phyloP scores from a whole-genome alignment of 2,888 invertebrate species.

The Mythimna albipuncta region DNA sequence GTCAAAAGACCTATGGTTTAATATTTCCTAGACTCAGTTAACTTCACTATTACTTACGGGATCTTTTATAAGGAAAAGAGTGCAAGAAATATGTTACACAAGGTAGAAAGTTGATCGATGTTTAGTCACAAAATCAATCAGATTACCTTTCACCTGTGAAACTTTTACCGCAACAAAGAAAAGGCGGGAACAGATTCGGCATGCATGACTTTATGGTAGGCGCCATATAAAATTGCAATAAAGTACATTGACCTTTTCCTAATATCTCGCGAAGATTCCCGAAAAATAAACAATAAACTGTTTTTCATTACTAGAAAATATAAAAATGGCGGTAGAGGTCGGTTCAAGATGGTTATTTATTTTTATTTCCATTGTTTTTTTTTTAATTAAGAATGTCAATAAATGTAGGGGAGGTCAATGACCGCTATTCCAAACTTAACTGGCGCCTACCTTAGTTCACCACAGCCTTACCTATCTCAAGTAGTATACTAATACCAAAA shows the following conservation, averaged over 20 bases:
- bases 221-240: no score
- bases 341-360: no score
- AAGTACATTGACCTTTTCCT: no score
- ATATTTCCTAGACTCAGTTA: background rate
- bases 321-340: no score
- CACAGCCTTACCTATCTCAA: background rate
- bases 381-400: no score
- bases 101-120: conserved; percentile 30
- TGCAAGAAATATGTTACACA: conserved; percentile 21
- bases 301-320: no score
- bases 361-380: no score
- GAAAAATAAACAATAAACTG: no score
- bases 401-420: no score
- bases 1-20: background rate
- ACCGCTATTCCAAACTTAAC: no score
- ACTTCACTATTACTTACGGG: background rate
- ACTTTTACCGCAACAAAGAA: conserved; percentile 12
- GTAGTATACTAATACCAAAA: background rate
- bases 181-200: conserved; percentile 48
- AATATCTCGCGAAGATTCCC: no score
- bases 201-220: conserved; percentile 4
- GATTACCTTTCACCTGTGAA: conserved; percentile 21
- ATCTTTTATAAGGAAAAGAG: conserved; percentile 13
- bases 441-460: conserved; percentile 2
- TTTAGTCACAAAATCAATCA: conserved; percentile 37